Conservation (phyloP, 1,140 invertebrate species). For the Euglossa dilemma region DNA sequence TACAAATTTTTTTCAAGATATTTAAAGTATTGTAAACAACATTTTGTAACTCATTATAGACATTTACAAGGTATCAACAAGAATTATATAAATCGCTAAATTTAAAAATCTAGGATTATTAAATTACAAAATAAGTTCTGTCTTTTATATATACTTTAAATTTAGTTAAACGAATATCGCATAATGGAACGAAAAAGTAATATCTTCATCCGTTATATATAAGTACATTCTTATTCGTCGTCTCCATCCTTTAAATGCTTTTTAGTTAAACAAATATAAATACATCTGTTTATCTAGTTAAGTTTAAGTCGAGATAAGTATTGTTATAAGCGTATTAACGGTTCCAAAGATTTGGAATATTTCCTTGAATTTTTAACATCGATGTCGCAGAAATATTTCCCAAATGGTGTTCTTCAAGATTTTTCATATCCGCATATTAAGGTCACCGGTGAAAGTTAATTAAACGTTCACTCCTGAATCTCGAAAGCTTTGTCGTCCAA, state of each 20-base stretch:
- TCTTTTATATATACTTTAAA: not conserved
- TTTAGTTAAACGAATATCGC: not conserved
- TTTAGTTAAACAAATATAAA: constrained; percentile 2
- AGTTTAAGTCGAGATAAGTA: constrained; percentile 14
- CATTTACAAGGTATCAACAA: constrained; percentile 36
- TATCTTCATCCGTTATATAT: not conserved
- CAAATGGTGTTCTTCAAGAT: not conserved
- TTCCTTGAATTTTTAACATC: not conserved
- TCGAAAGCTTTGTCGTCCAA: constrained; percentile 88
- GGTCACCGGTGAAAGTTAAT: constrained; percentile 10
- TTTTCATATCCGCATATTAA: not conserved
- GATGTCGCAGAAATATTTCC: not conserved
- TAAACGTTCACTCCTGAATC: constrained; percentile 76
- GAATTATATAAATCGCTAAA: not conserved
- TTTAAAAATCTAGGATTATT: not conserved
- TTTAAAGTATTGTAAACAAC: constrained; percentile 8
- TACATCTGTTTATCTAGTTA: not conserved
- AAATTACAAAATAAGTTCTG: not conserved
- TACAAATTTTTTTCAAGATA: not conserved
- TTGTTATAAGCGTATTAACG: constrained; percentile 45
- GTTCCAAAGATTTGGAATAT: not conserved
- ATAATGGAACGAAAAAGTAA: not conserved
- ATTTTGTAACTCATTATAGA: constrained; percentile 3
- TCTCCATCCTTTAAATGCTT: not conserved
- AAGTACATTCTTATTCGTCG: not conserved